Base-by-base conservation (phyloP, 2,888 invertebrate species). In the Lottia scabra region DNA sequence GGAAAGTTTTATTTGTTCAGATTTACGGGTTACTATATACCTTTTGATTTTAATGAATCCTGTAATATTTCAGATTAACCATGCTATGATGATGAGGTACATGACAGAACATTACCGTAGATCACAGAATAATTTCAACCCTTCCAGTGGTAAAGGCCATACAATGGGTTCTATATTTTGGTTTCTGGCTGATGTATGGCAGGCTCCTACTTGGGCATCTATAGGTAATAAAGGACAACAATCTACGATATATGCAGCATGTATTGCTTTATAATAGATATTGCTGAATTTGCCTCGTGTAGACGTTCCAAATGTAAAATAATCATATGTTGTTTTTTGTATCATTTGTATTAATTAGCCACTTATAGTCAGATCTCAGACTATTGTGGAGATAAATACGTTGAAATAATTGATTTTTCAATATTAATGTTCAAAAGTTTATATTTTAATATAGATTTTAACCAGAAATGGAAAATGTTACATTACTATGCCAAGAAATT, bases 141-240 rank as follows among this genome's bases (percentile, higher is more conserved):
- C 66, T 19, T 38, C 83, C 19, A 64, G 77, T 13, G 92, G 93
- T 0, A 88, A 91, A 81, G 94, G 94, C 12, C 86, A 91, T 73
- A 98, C 97, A 0, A 98, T 97, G 96, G 98, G 98, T 0, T 96
- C 97, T 0, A 91, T 98, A 67, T 99, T 97, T 89, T 99, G 98
- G 98, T 98, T 99, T 88, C 90, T 98, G 16, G 98, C 98, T 88
- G 98, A 98, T 88, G 95, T 98, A 30, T 98, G 98, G 98, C 94
- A 95, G 82, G 97, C 96, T 1, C 97, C 98, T 0, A 95, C 96
- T 0, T 99, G 98, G 98, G 72, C 84, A 10, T 82, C 84, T 12
- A 75, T 84, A 30, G 84, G 84, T 85, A 67, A n/a, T 56, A 44
- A n/a, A n/a, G n/a, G n/a, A n/a, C n/a, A n/a, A n/a, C n/a, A n/a